Conservation (phyloP, 2,797 vertebrate species). For the Aplochiton taeniatus region DNA sequence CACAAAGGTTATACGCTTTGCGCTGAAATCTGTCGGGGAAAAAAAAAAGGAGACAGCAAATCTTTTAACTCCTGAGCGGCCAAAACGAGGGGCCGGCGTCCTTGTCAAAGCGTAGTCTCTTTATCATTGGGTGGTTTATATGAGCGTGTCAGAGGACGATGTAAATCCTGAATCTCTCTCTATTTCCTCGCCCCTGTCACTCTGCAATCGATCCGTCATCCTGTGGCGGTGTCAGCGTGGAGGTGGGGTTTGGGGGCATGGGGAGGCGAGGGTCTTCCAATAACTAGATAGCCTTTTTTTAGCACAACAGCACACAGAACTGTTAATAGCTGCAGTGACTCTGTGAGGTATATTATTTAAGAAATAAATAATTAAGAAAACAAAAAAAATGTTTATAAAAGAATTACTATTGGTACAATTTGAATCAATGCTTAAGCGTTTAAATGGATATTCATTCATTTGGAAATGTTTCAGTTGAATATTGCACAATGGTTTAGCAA, state of each 20-base stretch:
- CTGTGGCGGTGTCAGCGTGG: conserved; percentile 36
- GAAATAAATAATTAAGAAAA: too few species aligned
- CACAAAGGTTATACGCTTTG: conserved; percentile 81
- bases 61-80: conserved; percentile 68
- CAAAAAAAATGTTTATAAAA: too few species aligned
- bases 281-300: conserved; percentile 47
- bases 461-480: too few species aligned
- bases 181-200: conserved; percentile 66
- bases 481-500: too few species aligned
- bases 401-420: too few species aligned
- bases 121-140: conserved; percentile 68
- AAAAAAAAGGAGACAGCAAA: conserved; percentile 53
- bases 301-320: conserved; percentile 38
- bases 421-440: too few species aligned
- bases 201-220: conserved; percentile 67
- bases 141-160: conserved; percentile 69
- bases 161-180: conserved; percentile 72
- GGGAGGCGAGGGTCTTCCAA: conserved; percentile 28
- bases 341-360: conserved; percentile 22
- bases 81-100: conserved; percentile 61
- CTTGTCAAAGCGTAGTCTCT: conserved; percentile 66
- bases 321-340: conserved; percentile 36
- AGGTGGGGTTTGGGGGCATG: conserved; percentile 6
- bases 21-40: conserved; percentile 71
- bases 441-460: too few species aligned